Percentiles rank a stretch among this genome's conserved stretches.
phyloP scores from a whole-genome alignment of 2,113 vertebrate genomes.

The Alligator mississippiensis region DNA sequence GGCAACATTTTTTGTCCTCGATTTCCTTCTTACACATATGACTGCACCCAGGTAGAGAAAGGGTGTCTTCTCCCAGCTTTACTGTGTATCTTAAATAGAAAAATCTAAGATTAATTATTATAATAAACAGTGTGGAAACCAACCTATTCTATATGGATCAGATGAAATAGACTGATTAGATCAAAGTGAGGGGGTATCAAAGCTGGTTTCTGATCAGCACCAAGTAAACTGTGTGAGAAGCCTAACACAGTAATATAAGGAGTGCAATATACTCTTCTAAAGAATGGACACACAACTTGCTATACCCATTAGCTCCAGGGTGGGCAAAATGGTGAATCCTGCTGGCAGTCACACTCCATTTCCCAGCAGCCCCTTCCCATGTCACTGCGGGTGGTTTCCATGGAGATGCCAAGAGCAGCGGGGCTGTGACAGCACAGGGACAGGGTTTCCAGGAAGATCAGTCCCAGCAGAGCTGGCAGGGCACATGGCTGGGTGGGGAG shows the following conservation, averaged over 20 bases:
- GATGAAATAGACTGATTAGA: background rate
- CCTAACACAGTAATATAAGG: background rate
- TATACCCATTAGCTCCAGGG: background rate
- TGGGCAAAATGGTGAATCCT: too few relatives aligned
- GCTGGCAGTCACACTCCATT: too few relatives aligned
- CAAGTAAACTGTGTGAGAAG: background rate
- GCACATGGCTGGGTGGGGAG: too few relatives aligned
- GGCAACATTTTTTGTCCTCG: constrained; percentile 85
- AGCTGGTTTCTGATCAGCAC: background rate
- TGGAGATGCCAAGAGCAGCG: too few relatives aligned
- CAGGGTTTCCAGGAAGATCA: too few relatives aligned
- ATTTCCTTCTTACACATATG: constrained; percentile 78
- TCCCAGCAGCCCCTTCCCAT: too few relatives aligned
- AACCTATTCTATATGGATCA: background rate
- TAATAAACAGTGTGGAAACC: background rate
- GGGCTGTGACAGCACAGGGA: too few relatives aligned
- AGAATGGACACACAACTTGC: background rate
- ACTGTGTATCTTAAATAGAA: constrained; percentile 85
- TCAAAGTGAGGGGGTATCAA: background rate
- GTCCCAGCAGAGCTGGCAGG: too few relatives aligned
- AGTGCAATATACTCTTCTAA: background rate
- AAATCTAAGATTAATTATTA: background rate
- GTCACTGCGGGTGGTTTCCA: too few relatives aligned
- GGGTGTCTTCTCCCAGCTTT: constrained; percentile 74
- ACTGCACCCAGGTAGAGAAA: constrained; percentile 83